phyloP scores from a whole-genome alignment of 2,888 invertebrate genomes.

The Eretmocerus hayati region DNA sequence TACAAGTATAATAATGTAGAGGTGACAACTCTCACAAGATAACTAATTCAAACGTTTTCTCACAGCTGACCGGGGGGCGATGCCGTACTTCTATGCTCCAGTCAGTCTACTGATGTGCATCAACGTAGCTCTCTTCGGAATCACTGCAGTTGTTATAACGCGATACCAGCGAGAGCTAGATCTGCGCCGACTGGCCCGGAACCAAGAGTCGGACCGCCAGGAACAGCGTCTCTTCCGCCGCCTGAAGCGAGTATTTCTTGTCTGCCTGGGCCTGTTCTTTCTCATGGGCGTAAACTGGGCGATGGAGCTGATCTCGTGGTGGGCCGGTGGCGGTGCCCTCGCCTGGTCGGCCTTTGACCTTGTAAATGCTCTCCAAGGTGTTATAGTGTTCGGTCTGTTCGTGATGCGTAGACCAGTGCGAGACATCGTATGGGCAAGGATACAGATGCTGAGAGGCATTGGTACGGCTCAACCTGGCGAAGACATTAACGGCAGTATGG shows the following conservation, averaged over 20 bases:
- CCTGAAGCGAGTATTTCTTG: slow-evolving; percentile 46
- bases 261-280: slow-evolving; percentile 56
- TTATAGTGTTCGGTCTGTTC: slow-evolving; percentile 61
- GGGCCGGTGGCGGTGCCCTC: slow-evolving; percentile 50
- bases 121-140: slow-evolving; percentile 52
- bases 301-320: slow-evolving; percentile 64
- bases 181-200: slow-evolving; percentile 44
- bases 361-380: slow-evolving; percentile 63
- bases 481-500: slow-evolving; percentile 34
- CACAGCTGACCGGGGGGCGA: slow-evolving; percentile 54
- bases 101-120: slow-evolving; percentile 52
- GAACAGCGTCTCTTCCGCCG: slow-evolving; percentile 42
- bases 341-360: slow-evolving; percentile 61
- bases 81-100: slow-evolving; percentile 59
- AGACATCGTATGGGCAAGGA: slow-evolving; percentile 34
- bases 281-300: slow-evolving; percentile 67
- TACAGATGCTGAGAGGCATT: slow-evolving; percentile 35
- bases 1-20: too few species aligned
- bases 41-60: slow-evolving; percentile 19
- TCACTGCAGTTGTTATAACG: slow-evolving; percentile 52
- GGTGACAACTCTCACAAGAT: too few species aligned
- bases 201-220: slow-evolving; percentile 36
- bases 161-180: slow-evolving; percentile 49
- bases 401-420: slow-evolving; percentile 45
- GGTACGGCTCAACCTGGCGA: slow-evolving; percentile 28